A percentile compares a stretch with the other conserved stretches of the same genome.
These are phyloP conservation scores for Anas bahamensis DNA, from an alignment of 2,797 vertebrate genomes.

Conservation along the genomic window DNA sequence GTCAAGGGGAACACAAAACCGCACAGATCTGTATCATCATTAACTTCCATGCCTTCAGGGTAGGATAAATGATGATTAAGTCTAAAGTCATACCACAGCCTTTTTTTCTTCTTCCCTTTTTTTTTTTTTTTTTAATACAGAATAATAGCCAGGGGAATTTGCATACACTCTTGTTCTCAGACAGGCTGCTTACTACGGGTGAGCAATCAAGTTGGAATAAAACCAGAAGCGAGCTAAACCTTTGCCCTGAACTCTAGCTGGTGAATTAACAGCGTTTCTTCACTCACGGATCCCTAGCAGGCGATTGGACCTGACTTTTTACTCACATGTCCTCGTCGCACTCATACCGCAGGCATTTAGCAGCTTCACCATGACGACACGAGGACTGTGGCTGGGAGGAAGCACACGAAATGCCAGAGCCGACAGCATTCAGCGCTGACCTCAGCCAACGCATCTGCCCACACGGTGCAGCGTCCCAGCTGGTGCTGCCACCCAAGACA, in stretches of 20 bases:
- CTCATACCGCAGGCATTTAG: background rate
- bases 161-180: conserved; percentile 9
- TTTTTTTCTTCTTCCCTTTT: background rate
- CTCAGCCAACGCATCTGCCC: background rate
- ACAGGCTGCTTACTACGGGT: conserved; percentile 8
- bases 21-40: conserved; percentile 66
- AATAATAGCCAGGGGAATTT: conserved; percentile 30
- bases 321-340: background rate
- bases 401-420: background rate
- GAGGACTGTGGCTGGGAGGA: background rate
- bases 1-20: conserved; percentile 68
- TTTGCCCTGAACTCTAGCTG: conserved; percentile 13
- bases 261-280: background rate
- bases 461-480: background rate
- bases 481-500: background rate
- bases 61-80: conserved; percentile 69
- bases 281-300: background rate
- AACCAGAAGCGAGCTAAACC: conserved; percentile 19
- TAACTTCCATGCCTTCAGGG: conserved; percentile 61
- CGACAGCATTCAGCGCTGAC: background rate
- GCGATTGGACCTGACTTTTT: background rate
- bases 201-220: conserved; percentile 21
- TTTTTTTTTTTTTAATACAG: background rate
- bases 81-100: conserved; percentile 40
- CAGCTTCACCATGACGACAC: background rate